Percentiles rank a stretch among this genome's conserved stretches.
phyloP scores from a whole-genome alignment of 2,888 invertebrate species.

The Acanthococcus lagerstroemiae region DNA sequence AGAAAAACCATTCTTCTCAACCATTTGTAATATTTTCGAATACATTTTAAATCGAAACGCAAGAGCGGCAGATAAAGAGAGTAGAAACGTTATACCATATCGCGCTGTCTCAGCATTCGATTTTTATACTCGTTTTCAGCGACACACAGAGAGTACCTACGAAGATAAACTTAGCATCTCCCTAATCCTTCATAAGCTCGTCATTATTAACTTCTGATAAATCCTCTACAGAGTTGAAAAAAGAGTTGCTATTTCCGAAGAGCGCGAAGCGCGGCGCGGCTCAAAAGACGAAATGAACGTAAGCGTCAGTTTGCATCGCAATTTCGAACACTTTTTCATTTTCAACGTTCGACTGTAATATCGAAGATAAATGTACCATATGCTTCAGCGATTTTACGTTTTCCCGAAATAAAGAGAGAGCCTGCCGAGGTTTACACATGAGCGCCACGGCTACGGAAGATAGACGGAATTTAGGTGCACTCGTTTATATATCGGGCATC shows the following conservation, averaged over 20 bases:
- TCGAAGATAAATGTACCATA: neutral
- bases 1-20: neutral
- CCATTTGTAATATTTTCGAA: neutral
- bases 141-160: neutral
- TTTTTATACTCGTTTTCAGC: neutral
- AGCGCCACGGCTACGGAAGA: too few species aligned
- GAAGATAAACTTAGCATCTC: too few species aligned
- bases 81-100: neutral
- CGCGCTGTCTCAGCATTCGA: neutral
- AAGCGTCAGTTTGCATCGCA: slow-evolving; percentile 12
- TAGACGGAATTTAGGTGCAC: too few species aligned
- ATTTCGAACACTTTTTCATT: slow-evolving; percentile 10
- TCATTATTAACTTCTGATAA: slow-evolving; percentile 17
- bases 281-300: neutral
- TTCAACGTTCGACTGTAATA: slow-evolving; percentile 12
- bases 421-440: too few species aligned
- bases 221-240: neutral
- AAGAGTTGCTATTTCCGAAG: neutral
- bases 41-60: neutral
- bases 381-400: neutral
- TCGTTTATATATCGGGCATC: too few species aligned
- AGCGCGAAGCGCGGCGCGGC: neutral
- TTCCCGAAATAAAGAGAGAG: too few species aligned
- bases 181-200: slow-evolving; percentile 16
- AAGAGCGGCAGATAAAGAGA: neutral